Evolutionary conservation across 2,797 vertebrate genomes (phyloP).

Genomic region (Heteromormyrus szaboi): DNA sequence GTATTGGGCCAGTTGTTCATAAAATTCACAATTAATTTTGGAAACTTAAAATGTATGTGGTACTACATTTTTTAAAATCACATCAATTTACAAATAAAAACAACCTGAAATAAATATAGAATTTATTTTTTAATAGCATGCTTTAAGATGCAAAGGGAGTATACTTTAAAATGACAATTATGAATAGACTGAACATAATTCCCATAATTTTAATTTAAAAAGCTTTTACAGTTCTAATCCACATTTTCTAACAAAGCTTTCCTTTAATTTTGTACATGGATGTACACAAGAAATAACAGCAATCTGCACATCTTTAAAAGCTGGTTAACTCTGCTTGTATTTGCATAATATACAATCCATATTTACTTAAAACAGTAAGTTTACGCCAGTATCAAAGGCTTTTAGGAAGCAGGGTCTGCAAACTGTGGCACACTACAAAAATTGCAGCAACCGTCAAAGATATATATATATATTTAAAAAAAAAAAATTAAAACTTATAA

Average conservation of each 20-base stretch:
- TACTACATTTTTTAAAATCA: slow-evolving; percentile 35
- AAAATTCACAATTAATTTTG: slow-evolving; percentile 29
- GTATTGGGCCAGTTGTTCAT: slow-evolving; percentile 33
- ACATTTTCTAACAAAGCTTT: slow-evolving; percentile 33
- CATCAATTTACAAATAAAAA: slow-evolving; percentile 30
- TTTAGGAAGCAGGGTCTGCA: slow-evolving; percentile 50
- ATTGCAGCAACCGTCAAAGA: slow-evolving; percentile 47
- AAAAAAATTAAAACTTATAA: slow-evolving; percentile 50
- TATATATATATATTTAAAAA: slow-evolving; percentile 39
- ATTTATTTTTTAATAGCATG: slow-evolving; percentile 36
- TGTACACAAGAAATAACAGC: slow-evolving; percentile 43
- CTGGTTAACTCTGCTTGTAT: slow-evolving; percentile 65
- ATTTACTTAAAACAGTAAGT: slow-evolving; percentile 34
- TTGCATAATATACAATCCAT: slow-evolving; percentile 58
- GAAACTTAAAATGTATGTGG: slow-evolving; percentile 32
- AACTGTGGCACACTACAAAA: slow-evolving; percentile 67
- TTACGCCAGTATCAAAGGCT: slow-evolving; percentile 57
- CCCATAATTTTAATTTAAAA: slow-evolving; percentile 35
- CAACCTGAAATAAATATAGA: slow-evolving; percentile 39
- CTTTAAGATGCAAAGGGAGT: slow-evolving; percentile 37
- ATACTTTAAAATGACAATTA: slow-evolving; percentile 30
- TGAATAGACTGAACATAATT: slow-evolving; percentile 32
- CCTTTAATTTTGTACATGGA: slow-evolving; percentile 30
- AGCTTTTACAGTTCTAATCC: slow-evolving; percentile 22
- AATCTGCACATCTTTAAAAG: slow-evolving; percentile 59